A percentile compares a stretch with the other conserved stretches of the same genome.
Evolutionary conservation across 2,888 invertebrate genomes (phyloP).

Genomic region (Eristalis arbustorum): DNA sequence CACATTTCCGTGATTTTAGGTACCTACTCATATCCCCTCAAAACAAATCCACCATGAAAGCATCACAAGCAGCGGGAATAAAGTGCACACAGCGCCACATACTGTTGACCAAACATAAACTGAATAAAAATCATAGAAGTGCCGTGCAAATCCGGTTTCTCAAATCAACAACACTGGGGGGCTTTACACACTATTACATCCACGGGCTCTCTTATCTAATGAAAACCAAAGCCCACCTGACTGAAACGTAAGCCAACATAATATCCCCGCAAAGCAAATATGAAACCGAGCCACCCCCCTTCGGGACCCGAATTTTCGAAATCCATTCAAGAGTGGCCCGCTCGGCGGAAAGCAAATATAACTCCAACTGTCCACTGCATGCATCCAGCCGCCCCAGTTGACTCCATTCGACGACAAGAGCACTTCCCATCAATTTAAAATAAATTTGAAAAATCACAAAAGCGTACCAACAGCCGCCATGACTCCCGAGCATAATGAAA

Average conservation of each 20-base stretch:
- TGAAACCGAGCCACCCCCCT: neutral
- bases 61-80: too few relatives aligned
- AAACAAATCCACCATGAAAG: too few relatives aligned
- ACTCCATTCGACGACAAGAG: conserved; percentile 38
- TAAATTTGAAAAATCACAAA: conserved; percentile 65
- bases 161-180: neutral
- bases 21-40: too few relatives aligned
- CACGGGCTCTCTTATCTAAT: neutral
- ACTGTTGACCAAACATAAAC: neutral
- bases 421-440: conserved; percentile 64
- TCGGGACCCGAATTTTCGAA: conserved; percentile 18
- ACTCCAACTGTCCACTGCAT: conserved; percentile 22
- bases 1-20: too few relatives aligned
- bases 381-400: neutral
- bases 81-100: too few relatives aligned
- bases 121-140: neutral
- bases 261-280: conserved; percentile 38
- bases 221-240: neutral
- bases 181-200: neutral
- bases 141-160: neutral
- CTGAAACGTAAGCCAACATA: conserved; percentile 9
- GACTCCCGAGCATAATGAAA: conserved; percentile 1
- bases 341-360: conserved; percentile 37
- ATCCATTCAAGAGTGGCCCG: conserved; percentile 18
- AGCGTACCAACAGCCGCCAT: conserved; percentile 3